Conservation (phyloP, 2,797 vertebrate species). For the Falco cherrug region DNA sequence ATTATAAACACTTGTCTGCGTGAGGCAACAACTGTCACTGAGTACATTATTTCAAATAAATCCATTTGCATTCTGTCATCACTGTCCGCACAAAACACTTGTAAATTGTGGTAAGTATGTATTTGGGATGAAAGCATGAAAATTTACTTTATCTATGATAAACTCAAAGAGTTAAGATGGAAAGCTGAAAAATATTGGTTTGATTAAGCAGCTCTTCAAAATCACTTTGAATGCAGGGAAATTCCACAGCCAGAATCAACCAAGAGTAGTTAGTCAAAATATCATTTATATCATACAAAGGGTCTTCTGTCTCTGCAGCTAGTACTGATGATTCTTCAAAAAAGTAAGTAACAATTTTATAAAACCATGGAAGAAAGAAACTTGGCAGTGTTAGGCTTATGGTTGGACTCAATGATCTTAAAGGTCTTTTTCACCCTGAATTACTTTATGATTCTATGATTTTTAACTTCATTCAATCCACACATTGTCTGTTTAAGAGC, state of each 20-base stretch:
- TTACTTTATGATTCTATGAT: background rate
- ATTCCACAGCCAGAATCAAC: constrained; percentile 52
- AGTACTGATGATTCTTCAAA: constrained; percentile 42
- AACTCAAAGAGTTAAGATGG: constrained; percentile 1
- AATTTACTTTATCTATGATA: background rate
- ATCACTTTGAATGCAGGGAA: constrained; percentile 51
- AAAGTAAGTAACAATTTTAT: constrained; percentile 58
- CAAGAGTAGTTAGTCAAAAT: constrained; percentile 60
- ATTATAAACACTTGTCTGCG: background rate
- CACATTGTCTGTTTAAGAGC: constrained; percentile 25
- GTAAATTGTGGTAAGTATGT: background rate
- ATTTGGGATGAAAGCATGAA: constrained; percentile 6
- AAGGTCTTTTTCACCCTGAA: no score
- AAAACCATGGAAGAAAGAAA: constrained; percentile 43
- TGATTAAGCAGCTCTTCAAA: constrained; percentile 65
- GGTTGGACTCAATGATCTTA: no score
- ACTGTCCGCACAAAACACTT: background rate
- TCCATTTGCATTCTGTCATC: background rate
- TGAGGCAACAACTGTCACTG: background rate
- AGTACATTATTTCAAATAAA: background rate
- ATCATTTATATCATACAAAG: constrained; percentile 46
- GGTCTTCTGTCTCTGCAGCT: constrained; percentile 38
- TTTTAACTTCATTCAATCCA: constrained; percentile 47
- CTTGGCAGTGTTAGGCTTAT: background rate
- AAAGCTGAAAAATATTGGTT: constrained; percentile 52